Base-by-base conservation (phyloP, 1,140 invertebrate species). In the Bombus sylvicola region DNA sequence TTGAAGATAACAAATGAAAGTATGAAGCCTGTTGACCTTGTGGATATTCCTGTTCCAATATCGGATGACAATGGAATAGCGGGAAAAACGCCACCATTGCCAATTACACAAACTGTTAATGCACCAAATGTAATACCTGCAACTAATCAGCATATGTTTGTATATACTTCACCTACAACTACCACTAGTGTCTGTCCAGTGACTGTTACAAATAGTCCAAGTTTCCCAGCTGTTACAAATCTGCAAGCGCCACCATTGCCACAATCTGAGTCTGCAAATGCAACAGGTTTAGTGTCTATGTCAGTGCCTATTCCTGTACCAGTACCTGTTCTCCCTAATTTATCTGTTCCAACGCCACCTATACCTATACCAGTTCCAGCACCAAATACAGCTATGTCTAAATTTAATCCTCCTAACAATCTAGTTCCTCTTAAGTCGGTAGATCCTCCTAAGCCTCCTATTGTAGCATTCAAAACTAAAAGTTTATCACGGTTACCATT, bases 401-500 rank as follows among this genome's bases (percentile, higher is more conserved):
- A 95, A 87, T 95, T 94, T 39, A 95, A 94, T 80, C 91, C 92
- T 34, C 93, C 94, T 0, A 95, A 95, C 43, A 95, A 95, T 87
- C 83, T 95, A 79, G 93, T 95, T 47, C 91, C 91, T 57, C 87
- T 95, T 3, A 95, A 95, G 78, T 94, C 94, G 1, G 89, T 94
- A 28, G 94, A 95, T 87, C 91, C 93, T 25, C 93, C 94, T 0
- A 94, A 94, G 39, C 92, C 93, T 22, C 94, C 94, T 9, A 92
- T 94, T 12, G 90, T 94, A 31, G 91, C 92, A 13, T 95, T 95
- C 34, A 96, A 96, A 88, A 96, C 96, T n/a, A 97, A 96, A 88
- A 97, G 96, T 89, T 94, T 98, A 37, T 97, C 97, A 6, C 97
- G 97, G 83, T 93, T 98, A 86, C 98, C 98, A 9, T 96, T 98